phyloP scores from a whole-genome alignment of 2,797 vertebrate genomes.

The Sphenopsis melanotis region DNA sequence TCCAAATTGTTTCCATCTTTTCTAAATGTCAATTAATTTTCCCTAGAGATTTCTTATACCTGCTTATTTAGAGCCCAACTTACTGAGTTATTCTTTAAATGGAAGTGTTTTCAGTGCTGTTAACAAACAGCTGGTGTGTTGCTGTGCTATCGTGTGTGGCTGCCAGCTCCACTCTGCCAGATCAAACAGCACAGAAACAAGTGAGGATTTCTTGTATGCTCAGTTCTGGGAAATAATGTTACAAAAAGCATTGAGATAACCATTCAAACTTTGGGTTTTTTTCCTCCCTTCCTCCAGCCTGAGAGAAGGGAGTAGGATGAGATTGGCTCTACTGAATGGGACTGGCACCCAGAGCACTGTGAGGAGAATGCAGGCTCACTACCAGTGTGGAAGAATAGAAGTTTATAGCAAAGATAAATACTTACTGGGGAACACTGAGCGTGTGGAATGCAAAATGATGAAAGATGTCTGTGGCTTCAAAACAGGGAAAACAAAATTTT shows the following conservation, averaged over 20 bases:
- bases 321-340: not conserved
- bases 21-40: conserved; percentile 60
- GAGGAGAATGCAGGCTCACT: not conserved
- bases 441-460: not conserved
- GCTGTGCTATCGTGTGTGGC: not conserved
- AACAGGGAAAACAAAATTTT: conserved; percentile 50
- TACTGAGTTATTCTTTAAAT: conserved; percentile 57
- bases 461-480: not conserved
- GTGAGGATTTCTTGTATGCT: not conserved
- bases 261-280: not conserved
- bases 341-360: not conserved
- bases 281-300: not conserved
- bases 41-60: conserved; percentile 47
- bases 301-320: not conserved
- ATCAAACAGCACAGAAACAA: conserved; percentile 5
- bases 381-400: not conserved
- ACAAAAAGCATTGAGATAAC: not conserved
- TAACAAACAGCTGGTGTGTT: conserved; percentile 22
- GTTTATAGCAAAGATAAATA: conserved; percentile 24
- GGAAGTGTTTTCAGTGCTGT: conserved; percentile 35
- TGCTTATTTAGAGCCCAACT: conserved; percentile 56
- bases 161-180: not conserved
- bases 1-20: conserved; percentile 41
- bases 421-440: not conserved
- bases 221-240: not conserved